phyloP scores from a whole-genome alignment of 1,140 invertebrate genomes.

The Daktulosphaira vitifoliae region DNA sequence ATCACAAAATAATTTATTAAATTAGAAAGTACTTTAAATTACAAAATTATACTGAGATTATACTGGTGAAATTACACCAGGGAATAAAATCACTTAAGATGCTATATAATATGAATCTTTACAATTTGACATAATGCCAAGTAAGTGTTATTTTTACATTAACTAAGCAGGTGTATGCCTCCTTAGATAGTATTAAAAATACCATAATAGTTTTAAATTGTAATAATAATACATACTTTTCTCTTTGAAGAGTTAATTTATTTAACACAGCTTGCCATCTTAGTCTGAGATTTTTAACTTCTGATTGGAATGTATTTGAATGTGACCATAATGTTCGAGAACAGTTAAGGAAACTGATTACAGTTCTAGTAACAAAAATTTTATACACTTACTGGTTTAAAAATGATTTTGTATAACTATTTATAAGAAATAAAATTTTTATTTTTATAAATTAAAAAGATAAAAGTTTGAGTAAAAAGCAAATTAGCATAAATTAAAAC shows the following conservation, averaged over 20 bases:
- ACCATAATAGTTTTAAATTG: constrained; percentile 13
- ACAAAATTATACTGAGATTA: background rate
- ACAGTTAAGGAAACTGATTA: constrained; percentile 27
- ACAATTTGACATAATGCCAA: constrained; percentile 9
- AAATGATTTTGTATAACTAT: too few relatives aligned
- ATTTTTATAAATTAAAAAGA: too few relatives aligned
- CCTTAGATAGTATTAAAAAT: constrained; percentile 7
- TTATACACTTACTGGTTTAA: too few relatives aligned
- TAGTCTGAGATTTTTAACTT: constrained; percentile 23
- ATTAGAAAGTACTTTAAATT: background rate
- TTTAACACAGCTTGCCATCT: constrained; percentile 30
- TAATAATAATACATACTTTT: constrained; percentile 16
- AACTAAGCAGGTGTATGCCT: constrained; percentile 2
- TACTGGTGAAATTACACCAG: background rate
- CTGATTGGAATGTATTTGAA: constrained; percentile 24
- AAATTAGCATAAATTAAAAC: too few relatives aligned
- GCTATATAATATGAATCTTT: constrained; percentile 4
- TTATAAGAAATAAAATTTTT: too few relatives aligned
- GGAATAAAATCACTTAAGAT: constrained; percentile 6
- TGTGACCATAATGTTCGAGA: constrained; percentile 28
- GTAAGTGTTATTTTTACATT: constrained; percentile 20
- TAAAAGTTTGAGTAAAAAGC: too few relatives aligned
- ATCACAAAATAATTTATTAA: background rate
- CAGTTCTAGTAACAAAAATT: constrained; percentile 7
- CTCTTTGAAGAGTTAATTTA: constrained; percentile 25